A percentile compares a stretch with the other conserved stretches of the same genome.
These are phyloP conservation scores for Euwallacea similis DNA, from an alignment of 1,140 invertebrate genomes.

Conservation along the genomic window DNA sequence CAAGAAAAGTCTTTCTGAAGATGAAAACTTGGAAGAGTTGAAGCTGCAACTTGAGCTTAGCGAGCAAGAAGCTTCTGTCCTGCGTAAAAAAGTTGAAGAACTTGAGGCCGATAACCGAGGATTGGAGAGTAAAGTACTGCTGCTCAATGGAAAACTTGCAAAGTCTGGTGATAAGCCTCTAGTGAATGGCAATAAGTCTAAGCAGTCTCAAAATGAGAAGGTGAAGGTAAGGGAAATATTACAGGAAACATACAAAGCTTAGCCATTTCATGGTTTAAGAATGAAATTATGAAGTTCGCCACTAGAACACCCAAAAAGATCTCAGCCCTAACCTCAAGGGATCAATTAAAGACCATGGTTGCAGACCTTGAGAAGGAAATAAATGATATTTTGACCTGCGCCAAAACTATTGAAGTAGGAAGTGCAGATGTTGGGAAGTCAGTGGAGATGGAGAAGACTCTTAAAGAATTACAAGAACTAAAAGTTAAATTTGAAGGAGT, in stretches of 20 bases:
- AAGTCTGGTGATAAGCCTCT: slow-evolving; percentile 58
- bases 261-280: neutral
- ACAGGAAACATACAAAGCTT: no score
- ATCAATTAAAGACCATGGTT: slow-evolving; percentile 75
- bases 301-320: slow-evolving; percentile 68
- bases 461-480: slow-evolving; percentile 44
- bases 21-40: slow-evolving; percentile 75
- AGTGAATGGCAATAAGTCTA: slow-evolving; percentile 64
- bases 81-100: slow-evolving; percentile 81
- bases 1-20: slow-evolving; percentile 73
- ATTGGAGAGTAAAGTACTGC: slow-evolving; percentile 56
- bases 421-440: slow-evolving; percentile 45
- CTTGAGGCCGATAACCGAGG: slow-evolving; percentile 78
- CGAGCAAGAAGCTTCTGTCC: slow-evolving; percentile 81
- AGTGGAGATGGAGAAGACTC: slow-evolving; percentile 41
- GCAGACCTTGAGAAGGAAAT: slow-evolving; percentile 80
- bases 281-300: slow-evolving; percentile 59
- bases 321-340: slow-evolving; percentile 69
- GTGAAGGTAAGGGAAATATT: slow-evolving; percentile 52
- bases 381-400: slow-evolving; percentile 67
- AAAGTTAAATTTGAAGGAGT: slow-evolving; percentile 42
- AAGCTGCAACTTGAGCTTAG: slow-evolving; percentile 83
- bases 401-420: slow-evolving; percentile 55
- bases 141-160: slow-evolving; percentile 58
- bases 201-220: slow-evolving; percentile 64